Evolutionary conservation across 1,140 invertebrate species (phyloP).

Genomic region (Pogonomyrmex barbatus): DNA sequence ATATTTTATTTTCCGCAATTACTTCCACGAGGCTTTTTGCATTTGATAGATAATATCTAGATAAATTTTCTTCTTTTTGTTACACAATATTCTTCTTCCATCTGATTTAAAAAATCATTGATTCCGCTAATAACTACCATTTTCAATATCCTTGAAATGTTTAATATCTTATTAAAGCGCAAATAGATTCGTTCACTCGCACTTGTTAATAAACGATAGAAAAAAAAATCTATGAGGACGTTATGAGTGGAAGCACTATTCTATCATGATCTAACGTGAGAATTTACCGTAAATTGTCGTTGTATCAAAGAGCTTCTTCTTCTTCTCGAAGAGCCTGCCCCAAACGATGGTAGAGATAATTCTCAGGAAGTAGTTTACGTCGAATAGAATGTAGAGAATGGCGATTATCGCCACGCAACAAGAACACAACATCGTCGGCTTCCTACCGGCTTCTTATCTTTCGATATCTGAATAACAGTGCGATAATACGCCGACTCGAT

Average conservation of each 20-base stretch:
- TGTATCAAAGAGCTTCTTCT: constrained; percentile 89
- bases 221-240: not conserved
- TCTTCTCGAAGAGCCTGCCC: constrained; percentile 89
- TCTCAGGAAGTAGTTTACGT: constrained; percentile 92
- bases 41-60: not conserved
- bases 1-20: not conserved
- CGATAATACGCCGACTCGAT: constrained; percentile 19
- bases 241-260: not conserved
- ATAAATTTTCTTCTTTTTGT: not conserved
- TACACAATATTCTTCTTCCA: not conserved
- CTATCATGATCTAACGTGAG: not conserved
- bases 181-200: not conserved
- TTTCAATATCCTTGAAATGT: not conserved
- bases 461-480: not conserved
- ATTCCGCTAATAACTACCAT: not conserved
- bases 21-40: not conserved
- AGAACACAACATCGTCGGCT: constrained; percentile 79
- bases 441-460: not conserved
- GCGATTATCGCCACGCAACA: constrained; percentile 84
- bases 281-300: constrained; percentile 90
- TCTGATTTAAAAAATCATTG: not conserved
- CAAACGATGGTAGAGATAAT: constrained; percentile 88
- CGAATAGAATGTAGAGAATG: constrained; percentile 90
- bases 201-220: not conserved
- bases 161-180: not conserved